Evolutionary conservation across 2,888 invertebrate species (phyloP), one percentile per base, ranked within the genome.

Genomic region (Sialis lutaria): DNA sequence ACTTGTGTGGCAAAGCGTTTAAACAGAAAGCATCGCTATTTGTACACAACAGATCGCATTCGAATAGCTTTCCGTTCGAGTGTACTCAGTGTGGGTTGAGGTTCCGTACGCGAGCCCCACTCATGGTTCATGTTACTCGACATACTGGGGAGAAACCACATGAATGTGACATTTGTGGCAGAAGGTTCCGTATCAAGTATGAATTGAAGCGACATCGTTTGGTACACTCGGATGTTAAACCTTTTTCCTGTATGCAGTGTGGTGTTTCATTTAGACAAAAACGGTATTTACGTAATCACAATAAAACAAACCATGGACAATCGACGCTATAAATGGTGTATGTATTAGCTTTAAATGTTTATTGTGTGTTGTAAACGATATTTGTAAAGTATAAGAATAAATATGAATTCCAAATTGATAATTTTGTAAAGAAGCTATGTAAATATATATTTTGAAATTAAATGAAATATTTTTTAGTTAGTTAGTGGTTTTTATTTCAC

Each of bases 11-110:
- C 4, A 76, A 76, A 58, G 58, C 74, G 1, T 79, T 79, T 62
- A 75, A 75, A 48, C 78, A 79, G 56, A 75, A 76, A 55, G 77
- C 77, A 0, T 74, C 77, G 1, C 60, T 79, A 39, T 75, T 77
- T 59, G 75, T 74, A 22, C 79, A 79, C 56, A 66, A 70, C 45
- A 69, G 73, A 41, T 74, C 73, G 5, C 79, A 79, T 59, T 66
- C 66, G 39, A 60, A 72, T 49, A 61, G 62, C 42, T 73, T 70
- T 51, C 74, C 78, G 2, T 70, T 69, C 57, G 63, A 65, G 13
- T 81, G 79, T 60, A 65, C 66, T 1, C 69, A 73, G 51, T 81
- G 80, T 58, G 68, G 70, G 31, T 74, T 74, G 45, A 68, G 69
- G 45, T 80, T 79, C 59, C 64, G 75, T 3, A 67, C 75, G 33